Percentiles rank a stretch among this genome's conserved stretches.
Evolutionary conservation across 2,888 invertebrate species (phyloP).

Genomic region (Perithous albicinctus): DNA sequence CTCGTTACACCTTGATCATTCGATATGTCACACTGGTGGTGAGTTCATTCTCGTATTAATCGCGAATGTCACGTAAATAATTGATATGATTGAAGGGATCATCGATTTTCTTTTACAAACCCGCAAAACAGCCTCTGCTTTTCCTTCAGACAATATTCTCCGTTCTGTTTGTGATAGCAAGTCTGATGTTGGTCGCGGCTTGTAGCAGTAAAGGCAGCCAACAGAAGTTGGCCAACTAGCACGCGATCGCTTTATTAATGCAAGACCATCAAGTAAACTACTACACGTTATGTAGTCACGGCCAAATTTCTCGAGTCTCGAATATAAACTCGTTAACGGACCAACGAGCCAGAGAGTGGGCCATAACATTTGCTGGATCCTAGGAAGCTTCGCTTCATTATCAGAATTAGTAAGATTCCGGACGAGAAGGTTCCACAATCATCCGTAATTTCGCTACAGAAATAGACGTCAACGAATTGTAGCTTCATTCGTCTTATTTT

Average conservation of each 20-base stretch:
- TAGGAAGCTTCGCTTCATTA: conserved; percentile 14
- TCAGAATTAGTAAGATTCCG: conserved; percentile 13
- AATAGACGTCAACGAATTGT: too few species aligned
- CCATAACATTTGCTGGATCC: not conserved
- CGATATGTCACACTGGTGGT: not conserved
- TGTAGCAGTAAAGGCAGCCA: conserved; percentile 10
- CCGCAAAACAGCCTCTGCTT: too few species aligned
- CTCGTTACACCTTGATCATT: conserved; percentile 9
- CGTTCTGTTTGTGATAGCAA: too few species aligned
- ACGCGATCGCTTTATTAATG: conserved; percentile 63
- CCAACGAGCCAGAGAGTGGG: conserved; percentile 21
- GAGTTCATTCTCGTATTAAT: conserved; percentile 15
- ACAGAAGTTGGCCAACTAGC: conserved; percentile 51
- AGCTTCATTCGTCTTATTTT: too few species aligned
- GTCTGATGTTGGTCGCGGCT: too few species aligned
- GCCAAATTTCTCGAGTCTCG: conserved; percentile 50
- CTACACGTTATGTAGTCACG: conserved; percentile 3
- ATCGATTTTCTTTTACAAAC: conserved; percentile 20
- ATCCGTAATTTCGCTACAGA: not conserved
- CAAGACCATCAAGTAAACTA: conserved; percentile 45
- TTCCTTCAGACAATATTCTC: too few species aligned
- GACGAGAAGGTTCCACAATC: not conserved
- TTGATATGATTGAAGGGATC: not conserved
- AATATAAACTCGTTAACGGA: conserved; percentile 57
- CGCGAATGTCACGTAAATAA: not conserved